Evolutionary conservation across 2,113 vertebrate genomes (phyloP), one percentile per base, ranked within the genome.

Genomic region (Takifugu flavidus): DNA sequence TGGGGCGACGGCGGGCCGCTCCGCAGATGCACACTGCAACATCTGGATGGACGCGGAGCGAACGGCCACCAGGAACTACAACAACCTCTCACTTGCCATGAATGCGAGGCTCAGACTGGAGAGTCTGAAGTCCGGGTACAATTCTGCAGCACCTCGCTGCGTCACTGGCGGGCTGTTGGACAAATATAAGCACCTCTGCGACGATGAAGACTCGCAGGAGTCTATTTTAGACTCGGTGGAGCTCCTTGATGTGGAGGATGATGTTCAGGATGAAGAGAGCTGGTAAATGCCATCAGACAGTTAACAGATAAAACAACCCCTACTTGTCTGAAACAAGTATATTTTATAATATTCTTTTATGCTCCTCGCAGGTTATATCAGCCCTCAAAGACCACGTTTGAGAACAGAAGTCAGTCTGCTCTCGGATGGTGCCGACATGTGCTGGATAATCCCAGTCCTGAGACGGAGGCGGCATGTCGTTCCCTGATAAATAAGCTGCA

Each of bases 391-490:
- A 89, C 56, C 13, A 49, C 13, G 10, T 58, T 53, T 15, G 1
- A 45, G 0, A 86, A 86, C 50, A 86, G 76, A 67, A 81, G 74
- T 1, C 53, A 77, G 13, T 89, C 89, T 0, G 88, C 92, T 15
- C 60, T 94, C 5, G 80, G 86, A 2, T 94, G 93, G 93, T 94
- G 91, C 71, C 80, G 93, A 3, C 92, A 87, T 4, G 88, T 93
- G 28, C 62, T 94, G 77, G 93, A 93, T 57, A 89, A 92, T 8
- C 93, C 87, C 52, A 92, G 89, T 49, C 92, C 92, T 0, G 90
- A 93, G 74, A 91, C 84, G 0, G 90, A 93, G 68, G 89, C 89
- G 3, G 91, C 93, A n/a, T 90, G 92, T 64, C 85, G 86, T 1
- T 82, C 75, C 0, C 85, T 93, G 2, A 77, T 87, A 5, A 85